Evolutionary conservation across 2,888 invertebrate species (phyloP).

Genomic region (Himalopsyche anomala): DNA sequence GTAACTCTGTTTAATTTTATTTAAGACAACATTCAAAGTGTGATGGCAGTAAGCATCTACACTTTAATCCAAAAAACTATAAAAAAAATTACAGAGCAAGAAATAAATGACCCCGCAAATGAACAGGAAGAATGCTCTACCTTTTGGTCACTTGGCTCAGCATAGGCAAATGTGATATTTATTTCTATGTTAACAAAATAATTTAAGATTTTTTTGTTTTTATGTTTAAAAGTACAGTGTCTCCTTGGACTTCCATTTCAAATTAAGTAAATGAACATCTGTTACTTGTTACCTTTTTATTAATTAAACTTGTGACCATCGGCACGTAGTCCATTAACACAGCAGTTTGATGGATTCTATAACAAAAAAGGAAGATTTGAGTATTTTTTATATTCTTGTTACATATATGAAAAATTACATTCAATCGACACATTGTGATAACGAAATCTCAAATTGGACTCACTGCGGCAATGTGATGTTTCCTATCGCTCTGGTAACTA

Average conservation of each 20-base stretch:
- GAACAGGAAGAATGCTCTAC: too few relatives aligned
- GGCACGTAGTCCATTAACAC: constrained; percentile 79
- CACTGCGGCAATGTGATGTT: constrained; percentile 74
- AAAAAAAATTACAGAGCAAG: too few relatives aligned
- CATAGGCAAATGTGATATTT: too few relatives aligned
- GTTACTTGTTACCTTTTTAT: constrained; percentile 74
- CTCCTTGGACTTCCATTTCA: not conserved
- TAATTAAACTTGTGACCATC: constrained; percentile 75
- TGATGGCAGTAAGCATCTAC: too few relatives aligned
- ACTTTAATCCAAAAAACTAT: too few relatives aligned
- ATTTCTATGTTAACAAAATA: too few relatives aligned
- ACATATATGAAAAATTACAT: not conserved
- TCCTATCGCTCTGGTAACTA: constrained; percentile 73
- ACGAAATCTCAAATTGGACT: constrained; percentile 65
- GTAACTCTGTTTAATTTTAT: too few relatives aligned
- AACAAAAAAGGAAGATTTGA: constrained; percentile 65
- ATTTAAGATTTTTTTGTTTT: too few relatives aligned
- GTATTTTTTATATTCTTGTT: not conserved
- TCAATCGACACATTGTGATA: not conserved
- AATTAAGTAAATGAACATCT: constrained; percentile 61
- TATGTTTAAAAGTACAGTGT: too few relatives aligned
- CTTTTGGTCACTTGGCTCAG: too few relatives aligned
- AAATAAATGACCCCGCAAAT: too few relatives aligned
- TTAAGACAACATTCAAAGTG: too few relatives aligned
- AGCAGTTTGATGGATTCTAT: constrained; percentile 75